These are phyloP conservation scores for Axea sp. DNA, from an alignment of 2,888 invertebrate species.

Conservation along the genomic window DNA sequence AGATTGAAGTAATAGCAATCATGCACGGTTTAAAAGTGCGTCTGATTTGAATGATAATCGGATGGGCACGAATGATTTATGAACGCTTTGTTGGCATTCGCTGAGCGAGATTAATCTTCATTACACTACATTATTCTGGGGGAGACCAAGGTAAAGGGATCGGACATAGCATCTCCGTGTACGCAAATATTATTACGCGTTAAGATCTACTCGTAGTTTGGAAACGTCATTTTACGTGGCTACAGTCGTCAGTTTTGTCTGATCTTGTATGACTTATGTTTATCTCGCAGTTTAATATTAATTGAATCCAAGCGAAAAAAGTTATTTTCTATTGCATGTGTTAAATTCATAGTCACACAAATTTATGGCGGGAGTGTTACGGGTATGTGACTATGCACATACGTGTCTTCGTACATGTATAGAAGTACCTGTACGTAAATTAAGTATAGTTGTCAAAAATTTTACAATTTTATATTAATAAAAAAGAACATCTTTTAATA, in stretches of 20 bases:
- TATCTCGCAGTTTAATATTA: no score
- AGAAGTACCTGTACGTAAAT: no score
- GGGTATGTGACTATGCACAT: no score
- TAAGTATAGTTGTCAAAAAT: no score
- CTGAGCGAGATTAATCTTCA: conserved; percentile 74
- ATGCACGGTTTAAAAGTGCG: conserved; percentile 41
- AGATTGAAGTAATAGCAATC: conserved; percentile 16
- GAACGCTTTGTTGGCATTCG: conserved; percentile 63
- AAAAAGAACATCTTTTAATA: no score
- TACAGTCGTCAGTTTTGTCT: not conserved
- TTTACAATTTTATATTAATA: no score
- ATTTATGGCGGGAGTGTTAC: no score
- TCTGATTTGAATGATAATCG: conserved; percentile 75
- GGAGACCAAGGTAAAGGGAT: conserved; percentile 55
- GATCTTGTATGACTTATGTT: no score
- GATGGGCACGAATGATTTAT: conserved; percentile 74
- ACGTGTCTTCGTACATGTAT: no score
- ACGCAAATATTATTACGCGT: conserved; percentile 46
- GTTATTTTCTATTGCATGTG: no score
- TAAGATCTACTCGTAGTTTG: conserved; percentile 51
- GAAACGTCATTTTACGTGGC: conserved; percentile 25
- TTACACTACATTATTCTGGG: conserved; percentile 72
- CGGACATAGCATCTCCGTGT: conserved; percentile 50
- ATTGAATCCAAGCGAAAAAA: no score
- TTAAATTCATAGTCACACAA: no score